Conservation (phyloP, 2,113 vertebrate species). For the Alosa alosa region DNA sequence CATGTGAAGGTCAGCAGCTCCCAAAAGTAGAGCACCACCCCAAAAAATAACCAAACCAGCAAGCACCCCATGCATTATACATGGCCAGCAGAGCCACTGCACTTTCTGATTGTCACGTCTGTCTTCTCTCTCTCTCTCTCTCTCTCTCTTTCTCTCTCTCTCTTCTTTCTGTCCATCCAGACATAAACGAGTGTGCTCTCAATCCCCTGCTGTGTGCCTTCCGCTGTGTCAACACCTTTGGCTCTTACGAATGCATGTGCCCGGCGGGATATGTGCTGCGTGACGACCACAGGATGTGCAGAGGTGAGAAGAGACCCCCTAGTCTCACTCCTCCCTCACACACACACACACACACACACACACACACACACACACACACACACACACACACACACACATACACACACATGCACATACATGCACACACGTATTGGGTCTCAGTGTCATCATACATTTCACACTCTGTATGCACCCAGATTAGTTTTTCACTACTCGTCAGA, state of each 20-base stretch:
- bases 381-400: not conserved
- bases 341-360: not conserved
- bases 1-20: conserved; percentile 80
- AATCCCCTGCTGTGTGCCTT: conserved; percentile 94
- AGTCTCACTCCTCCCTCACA: not conserved
- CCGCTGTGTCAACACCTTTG: conserved; percentile 91
- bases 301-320: conserved; percentile 74
- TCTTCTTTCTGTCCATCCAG: conserved; percentile 59
- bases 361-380: not conserved
- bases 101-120: not conserved
- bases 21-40: conserved; percentile 1
- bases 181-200: conserved; percentile 87
- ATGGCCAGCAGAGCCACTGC: not conserved
- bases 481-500: not conserved
- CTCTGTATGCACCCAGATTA: not conserved
- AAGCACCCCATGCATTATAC: not conserved
- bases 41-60: not conserved
- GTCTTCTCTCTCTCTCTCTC: not conserved
- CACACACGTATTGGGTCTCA: not conserved
- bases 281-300: conserved; percentile 89
- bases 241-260: conserved; percentile 90
- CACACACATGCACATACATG: not conserved
- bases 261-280: conserved; percentile 85
- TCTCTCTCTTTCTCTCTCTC: not conserved
- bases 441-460: not conserved